A percentile compares a stretch with the other conserved stretches of the same genome.
phyloP scores from a whole-genome alignment of 2,113 vertebrate genomes.

The Lutjanus erythropterus region DNA sequence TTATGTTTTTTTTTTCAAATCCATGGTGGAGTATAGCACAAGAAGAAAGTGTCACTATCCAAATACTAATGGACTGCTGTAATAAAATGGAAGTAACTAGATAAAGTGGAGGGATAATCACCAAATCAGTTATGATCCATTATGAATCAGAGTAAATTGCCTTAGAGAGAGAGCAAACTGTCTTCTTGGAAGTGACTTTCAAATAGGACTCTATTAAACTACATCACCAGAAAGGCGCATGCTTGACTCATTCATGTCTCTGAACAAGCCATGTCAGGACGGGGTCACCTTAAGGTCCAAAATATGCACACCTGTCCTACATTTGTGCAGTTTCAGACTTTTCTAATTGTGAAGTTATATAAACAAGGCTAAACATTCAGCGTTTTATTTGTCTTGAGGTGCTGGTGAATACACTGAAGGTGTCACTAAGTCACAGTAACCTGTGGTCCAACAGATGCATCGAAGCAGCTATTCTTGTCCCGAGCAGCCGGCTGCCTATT shows the following conservation, averaged over 20 bases:
- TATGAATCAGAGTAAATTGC: not conserved
- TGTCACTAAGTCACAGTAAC: conserved; percentile 26
- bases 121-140: not conserved
- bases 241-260: not conserved
- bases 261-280: not conserved
- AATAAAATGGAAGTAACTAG: not conserved
- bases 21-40: not conserved
- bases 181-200: not conserved
- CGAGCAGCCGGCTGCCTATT: conserved; percentile 45
- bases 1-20: not conserved
- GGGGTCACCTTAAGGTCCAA: not conserved
- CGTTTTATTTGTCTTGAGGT: not conserved
- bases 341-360: not conserved
- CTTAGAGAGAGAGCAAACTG: not conserved
- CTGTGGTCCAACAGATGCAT: conserved; percentile 26
- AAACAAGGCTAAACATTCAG: not conserved
- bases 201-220: not conserved
- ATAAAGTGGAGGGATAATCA: not conserved
- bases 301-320: not conserved
- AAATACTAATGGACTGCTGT: not conserved
- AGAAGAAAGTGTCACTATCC: not conserved
- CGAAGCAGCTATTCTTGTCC: conserved; percentile 47
- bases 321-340: not conserved
- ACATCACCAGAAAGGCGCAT: not conserved
- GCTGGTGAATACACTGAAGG: not conserved